phyloP scores from a whole-genome alignment of 1,140 invertebrate species.

The Odontomachus brunneus region DNA sequence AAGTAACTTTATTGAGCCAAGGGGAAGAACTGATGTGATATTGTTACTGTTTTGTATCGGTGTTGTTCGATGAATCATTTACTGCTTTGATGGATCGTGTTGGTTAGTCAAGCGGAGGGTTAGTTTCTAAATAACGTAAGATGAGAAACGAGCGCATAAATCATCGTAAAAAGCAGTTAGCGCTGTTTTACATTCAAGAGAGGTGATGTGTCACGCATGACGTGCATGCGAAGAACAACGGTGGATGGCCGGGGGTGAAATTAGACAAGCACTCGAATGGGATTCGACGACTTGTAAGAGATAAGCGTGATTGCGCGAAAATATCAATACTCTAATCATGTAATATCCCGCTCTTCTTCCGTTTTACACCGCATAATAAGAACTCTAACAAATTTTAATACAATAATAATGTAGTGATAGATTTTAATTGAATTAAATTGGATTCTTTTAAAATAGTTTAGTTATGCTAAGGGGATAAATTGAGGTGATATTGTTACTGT shows the following conservation, averaged over 20 bases:
- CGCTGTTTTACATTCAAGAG: conserved; percentile 31
- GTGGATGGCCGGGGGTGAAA: background rate
- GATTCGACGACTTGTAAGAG: background rate
- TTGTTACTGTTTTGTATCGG: background rate
- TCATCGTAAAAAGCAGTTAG: conserved; percentile 29
- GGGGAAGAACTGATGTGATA: background rate
- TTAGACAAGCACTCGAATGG: background rate
- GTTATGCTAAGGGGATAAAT: too few relatives aligned
- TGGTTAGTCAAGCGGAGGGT: background rate
- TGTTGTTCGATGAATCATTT: too few relatives aligned
- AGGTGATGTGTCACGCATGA: conserved; percentile 31
- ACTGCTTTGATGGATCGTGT: background rate
- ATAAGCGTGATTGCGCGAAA: background rate
- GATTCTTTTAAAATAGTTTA: too few relatives aligned
- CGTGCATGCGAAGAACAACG: background rate
- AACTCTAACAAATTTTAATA: too few relatives aligned
- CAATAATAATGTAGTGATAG: too few relatives aligned
- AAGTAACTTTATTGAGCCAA: too few relatives aligned
- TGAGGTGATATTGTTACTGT: too few relatives aligned
- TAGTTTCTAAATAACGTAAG: conserved; percentile 19
- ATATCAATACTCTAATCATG: too few relatives aligned
- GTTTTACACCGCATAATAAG: too few relatives aligned
- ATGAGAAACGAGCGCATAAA: conserved; percentile 42
- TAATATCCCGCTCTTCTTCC: too few relatives aligned
- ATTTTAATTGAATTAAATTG: too few relatives aligned